Evolutionary conservation across 2,113 vertebrate species (phyloP).

Genomic region (Nannospalax galili): DNA sequence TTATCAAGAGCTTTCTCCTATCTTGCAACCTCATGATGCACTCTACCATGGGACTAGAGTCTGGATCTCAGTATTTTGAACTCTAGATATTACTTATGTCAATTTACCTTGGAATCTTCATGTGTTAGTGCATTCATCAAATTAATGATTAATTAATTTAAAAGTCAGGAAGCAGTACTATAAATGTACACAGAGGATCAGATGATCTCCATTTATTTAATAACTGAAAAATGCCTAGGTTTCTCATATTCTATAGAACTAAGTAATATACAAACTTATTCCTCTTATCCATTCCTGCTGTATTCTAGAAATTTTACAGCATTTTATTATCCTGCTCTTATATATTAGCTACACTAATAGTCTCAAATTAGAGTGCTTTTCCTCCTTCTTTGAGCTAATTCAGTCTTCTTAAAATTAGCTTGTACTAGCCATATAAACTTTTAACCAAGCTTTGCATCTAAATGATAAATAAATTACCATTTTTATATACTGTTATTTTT

Average conservation of each 20-base stretch:
- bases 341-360: not conserved
- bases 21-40: conserved; percentile 6
- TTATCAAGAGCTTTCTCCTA: not conserved
- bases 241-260: not conserved
- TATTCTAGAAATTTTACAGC: not conserved
- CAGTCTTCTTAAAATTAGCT: not conserved
- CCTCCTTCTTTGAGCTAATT: not conserved
- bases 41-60: not conserved
- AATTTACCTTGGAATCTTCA: not conserved
- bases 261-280: not conserved
- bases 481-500: not conserved
- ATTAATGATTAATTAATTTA: conserved; percentile 12
- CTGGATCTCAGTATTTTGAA: conserved; percentile 15
- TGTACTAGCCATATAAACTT: not conserved
- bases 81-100: not conserved
- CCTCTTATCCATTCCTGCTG: not conserved
- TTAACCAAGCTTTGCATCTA: not conserved
- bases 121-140: conserved; percentile 23
- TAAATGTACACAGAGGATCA: not conserved
- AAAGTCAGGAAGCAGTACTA: conserved; percentile 38
- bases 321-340: not conserved
- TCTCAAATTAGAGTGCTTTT: not conserved
- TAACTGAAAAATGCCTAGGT: not conserved
- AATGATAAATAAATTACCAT: not conserved
- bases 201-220: not conserved